Evolutionary conservation across 23 tunicate species (phyloP).

Genomic region (Pegea sp.): DNA sequence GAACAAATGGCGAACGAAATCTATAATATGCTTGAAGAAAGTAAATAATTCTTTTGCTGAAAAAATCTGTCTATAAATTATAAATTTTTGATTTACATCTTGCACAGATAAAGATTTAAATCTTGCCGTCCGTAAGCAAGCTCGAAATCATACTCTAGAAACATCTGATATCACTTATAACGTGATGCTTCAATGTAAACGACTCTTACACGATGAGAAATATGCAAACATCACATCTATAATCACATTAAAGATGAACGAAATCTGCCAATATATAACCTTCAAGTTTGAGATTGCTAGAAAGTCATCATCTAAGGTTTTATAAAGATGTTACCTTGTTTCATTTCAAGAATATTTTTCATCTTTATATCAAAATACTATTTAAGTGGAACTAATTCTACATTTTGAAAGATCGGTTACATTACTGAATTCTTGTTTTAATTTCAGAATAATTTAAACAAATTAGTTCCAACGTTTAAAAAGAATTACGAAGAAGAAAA

Average conservation of each 20-base stretch:
- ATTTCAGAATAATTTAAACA: no score
- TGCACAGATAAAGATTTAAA: neutral
- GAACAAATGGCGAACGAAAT: conserved; percentile 1
- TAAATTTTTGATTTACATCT: neutral
- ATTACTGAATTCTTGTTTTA: no score
- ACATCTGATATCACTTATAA: neutral
- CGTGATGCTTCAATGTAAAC: neutral
- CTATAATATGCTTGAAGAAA: neutral
- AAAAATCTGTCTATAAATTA: neutral
- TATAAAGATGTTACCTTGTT: no score
- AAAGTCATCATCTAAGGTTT: neutral
- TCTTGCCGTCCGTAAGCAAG: neutral
- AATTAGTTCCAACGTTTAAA: no score
- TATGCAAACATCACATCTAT: neutral
- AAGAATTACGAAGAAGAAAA: no score
- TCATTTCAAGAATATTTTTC: no score
- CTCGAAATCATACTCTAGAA: neutral
- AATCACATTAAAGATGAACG: neutral
- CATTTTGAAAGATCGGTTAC: no score
- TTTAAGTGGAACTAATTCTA: no score
- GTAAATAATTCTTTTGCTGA: neutral
- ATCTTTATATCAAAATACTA: no score
- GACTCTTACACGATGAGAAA: neutral
- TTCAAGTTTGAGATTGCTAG: neutral
- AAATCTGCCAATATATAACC: neutral